Evolutionary conservation across 2,113 vertebrate genomes (phyloP).

Genomic region (Athene noctua): DNA sequence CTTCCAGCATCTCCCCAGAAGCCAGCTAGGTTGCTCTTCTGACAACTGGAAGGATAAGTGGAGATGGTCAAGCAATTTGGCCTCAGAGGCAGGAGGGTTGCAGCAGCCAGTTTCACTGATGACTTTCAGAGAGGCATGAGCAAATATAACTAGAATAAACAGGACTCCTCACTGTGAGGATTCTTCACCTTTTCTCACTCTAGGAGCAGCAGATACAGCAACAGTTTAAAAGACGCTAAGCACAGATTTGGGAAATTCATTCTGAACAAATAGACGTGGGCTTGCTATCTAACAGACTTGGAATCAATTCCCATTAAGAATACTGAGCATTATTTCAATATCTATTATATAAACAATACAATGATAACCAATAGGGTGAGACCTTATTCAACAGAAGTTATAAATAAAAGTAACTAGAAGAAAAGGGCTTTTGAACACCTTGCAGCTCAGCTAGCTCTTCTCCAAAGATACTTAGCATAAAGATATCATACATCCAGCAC

Average conservation of each 20-base stretch:
- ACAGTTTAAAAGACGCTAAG: background rate
- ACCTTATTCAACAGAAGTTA: background rate
- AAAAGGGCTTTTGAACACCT: background rate
- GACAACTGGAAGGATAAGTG: background rate
- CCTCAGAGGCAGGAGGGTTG: background rate
- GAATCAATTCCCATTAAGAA: background rate
- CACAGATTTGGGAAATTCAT: background rate
- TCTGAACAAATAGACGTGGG: background rate
- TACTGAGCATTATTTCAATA: background rate
- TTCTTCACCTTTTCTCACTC: background rate
- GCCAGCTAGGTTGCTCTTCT: background rate
- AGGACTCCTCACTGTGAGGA: background rate
- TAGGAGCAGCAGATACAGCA: background rate
- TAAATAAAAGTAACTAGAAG: background rate
- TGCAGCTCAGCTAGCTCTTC: background rate
- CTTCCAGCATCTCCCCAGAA: background rate
- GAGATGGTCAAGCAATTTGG: background rate
- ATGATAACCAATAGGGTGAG: background rate
- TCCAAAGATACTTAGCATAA: background rate
- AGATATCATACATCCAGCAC: background rate
- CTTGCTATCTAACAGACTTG: background rate
- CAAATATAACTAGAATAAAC: background rate
- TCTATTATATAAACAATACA: background rate
- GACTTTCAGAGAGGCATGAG: background rate
- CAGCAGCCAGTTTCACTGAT: background rate